Evolutionary conservation across 1,140 invertebrate species (phyloP), one percentile per base, ranked within the genome.

Genomic region (Calosoma granatense): DNA sequence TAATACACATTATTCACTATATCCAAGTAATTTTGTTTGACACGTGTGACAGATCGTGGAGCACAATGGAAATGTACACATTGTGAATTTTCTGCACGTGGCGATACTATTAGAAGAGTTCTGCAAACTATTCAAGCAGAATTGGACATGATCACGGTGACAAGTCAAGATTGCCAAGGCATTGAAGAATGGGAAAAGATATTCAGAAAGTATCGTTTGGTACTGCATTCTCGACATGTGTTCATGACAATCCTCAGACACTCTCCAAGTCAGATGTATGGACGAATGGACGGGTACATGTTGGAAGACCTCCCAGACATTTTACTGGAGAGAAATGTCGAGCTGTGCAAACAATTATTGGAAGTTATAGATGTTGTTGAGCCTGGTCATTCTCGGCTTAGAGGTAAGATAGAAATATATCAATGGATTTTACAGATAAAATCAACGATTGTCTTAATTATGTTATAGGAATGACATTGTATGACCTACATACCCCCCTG

Each of bases 401-500:
- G 88, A 73, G 90, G 86, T 81, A 66, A 36, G n/a, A 36, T n/a
- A 36, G n/a, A 36, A n/a, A n/a, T n/a, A n/a, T n/a, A n/a, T n/a
- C n/a, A n/a, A n/a, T n/a, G n/a, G n/a, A n/a, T n/a, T n/a, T n/a
- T n/a, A n/a, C n/a, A n/a, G n/a, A n/a, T n/a, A n/a, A n/a, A n/a
- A n/a, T n/a, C n/a, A n/a, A n/a, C n/a, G n/a, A n/a, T n/a, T n/a
- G n/a, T n/a, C n/a, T n/a, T n/a, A n/a, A n/a, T n/a, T n/a, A n/a
- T n/a, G n/a, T n/a, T 68, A 1, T 64, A 85, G 83, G 85, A 12
- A 80, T 87, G 74, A 83, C 83, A 60, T 65, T 90, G 3, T 91
- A 90, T 65, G 87, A 91, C 65, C 67, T 90, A 21, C 86, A 90
- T 63, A 84, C 85, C 4, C 85, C 87, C 0, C 61, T 88, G 6